Evolutionary conservation across 2,888 invertebrate genomes (phyloP).

Genomic region (Eupithecia subumbrata): DNA sequence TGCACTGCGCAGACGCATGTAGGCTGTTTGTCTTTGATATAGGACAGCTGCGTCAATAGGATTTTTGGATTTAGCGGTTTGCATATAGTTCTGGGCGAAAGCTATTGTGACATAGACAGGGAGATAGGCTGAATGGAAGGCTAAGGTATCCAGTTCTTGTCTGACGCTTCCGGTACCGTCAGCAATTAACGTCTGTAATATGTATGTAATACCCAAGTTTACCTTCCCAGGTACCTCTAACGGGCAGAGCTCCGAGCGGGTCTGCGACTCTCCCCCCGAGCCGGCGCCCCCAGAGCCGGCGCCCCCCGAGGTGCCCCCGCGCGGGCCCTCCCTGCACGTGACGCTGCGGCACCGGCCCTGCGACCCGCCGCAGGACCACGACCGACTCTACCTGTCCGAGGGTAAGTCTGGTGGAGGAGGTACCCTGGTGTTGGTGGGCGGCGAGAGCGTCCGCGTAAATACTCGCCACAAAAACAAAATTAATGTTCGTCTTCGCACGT

Average conservation of each 20-base stretch:
- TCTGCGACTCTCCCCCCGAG: constrained; percentile 91
- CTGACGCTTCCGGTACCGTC: background rate
- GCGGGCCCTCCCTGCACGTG: constrained; percentile 91
- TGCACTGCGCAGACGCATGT: background rate
- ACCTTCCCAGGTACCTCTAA: background rate
- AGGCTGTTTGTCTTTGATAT: background rate
- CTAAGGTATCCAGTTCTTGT: background rate
- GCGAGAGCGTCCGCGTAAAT: background rate
- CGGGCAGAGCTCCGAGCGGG: constrained; percentile 76
- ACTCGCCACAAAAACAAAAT: background rate
- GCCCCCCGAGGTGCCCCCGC: constrained; percentile 93
- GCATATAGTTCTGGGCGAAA: background rate
- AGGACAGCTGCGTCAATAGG: background rate
- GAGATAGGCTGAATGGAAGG: background rate
- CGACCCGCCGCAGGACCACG: constrained; percentile 79
- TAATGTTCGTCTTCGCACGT: background rate
- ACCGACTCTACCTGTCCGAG: constrained; percentile 77
- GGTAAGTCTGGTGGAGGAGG: constrained; percentile 55
- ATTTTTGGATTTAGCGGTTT: background rate
- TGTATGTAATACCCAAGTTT: too few relatives aligned
- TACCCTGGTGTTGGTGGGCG: background rate
- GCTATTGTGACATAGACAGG: background rate
- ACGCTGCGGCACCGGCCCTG: constrained; percentile 79
- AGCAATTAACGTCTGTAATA: background rate
- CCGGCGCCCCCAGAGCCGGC: constrained; percentile 94